phyloP scores from a whole-genome alignment of 2,888 invertebrate species.

The Agrochola lota region DNA sequence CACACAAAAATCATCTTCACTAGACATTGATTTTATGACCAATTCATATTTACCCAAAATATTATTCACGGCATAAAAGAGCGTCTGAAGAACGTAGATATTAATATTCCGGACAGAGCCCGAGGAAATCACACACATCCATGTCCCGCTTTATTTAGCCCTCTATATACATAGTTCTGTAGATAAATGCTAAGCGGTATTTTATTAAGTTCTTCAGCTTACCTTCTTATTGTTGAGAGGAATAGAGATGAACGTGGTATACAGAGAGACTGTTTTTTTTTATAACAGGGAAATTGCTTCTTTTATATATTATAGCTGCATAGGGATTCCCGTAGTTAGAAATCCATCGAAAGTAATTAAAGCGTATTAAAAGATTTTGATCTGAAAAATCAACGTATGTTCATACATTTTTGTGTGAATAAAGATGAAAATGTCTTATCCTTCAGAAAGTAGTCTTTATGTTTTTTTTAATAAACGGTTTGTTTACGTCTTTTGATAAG shows the following conservation, averaged over 20 bases:
- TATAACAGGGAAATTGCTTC: not conserved
- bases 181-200: constrained; percentile 76
- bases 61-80: constrained; percentile 51
- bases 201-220: constrained; percentile 78
- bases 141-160: constrained; percentile 72
- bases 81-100: constrained; percentile 43
- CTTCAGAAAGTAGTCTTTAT: not conserved
- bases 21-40: constrained; percentile 29
- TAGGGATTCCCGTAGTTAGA: not conserved
- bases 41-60: constrained; percentile 43
- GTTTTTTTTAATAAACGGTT: not conserved
- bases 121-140: constrained; percentile 74
- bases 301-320: not conserved
- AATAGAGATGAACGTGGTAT: constrained; percentile 74
- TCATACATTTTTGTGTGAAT: not conserved
- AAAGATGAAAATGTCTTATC: not conserved
- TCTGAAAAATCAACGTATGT: not conserved
- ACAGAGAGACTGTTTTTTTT: no score
- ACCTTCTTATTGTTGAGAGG: constrained; percentile 71
- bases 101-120: constrained; percentile 70
- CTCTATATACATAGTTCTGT: constrained; percentile 69
- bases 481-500: not conserved
- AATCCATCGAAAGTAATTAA: not conserved
- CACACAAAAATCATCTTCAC: not conserved
- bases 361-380: not conserved